Evolutionary conservation across 2,113 vertebrate genomes (phyloP), one percentile per base, ranked within the genome.

Genomic region (Phocoena phocoena): DNA sequence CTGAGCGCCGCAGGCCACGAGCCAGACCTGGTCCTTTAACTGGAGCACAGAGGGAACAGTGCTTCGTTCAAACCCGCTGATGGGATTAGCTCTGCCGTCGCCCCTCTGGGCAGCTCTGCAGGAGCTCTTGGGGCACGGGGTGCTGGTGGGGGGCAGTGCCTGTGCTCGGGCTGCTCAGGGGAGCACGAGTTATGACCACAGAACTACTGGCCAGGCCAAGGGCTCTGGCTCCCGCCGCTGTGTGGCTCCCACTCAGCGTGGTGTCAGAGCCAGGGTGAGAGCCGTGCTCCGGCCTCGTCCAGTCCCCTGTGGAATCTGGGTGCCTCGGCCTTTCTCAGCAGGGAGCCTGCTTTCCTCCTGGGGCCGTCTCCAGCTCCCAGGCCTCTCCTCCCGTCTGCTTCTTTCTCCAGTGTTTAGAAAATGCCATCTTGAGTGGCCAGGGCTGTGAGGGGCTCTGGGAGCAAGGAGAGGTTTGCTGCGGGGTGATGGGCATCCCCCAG

Each of bases 321-420:
- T 6, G n/a, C 18, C 85, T 65, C 50, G 0, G 8, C 55, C 79
- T 91, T 63, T 38, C 65, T 65, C 17, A 23, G 33, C 74, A 70
- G 84, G 58, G 33, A 68, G 65, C 6, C 73, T 63, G 2, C 36
- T 90, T 76, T 87, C 74, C 50, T 88, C 25, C 70, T 26, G 21
- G 70, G 74, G 41, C 77, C n/a, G 8, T 15, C 63, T 80, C 88
- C 65, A 50, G 71, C 82, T 96, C 84, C 20, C 44, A 93, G 94
- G 73, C 47, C 18, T 67, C 70, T 50, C 13, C 11, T 26, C 31
- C 3, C 0, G 0, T 80, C 87, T 96, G 90, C 65, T 85, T 79
- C 90, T 87, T 53, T 85, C 18, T 81, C 70, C 26, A 50, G 58
- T 71, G 92, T 93, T 93, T 62, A 74, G 87, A 77, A 87, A 95